Evolutionary conservation across 2,113 vertebrate genomes (phyloP).

Genomic region (Rafetus swinhoei): DNA sequence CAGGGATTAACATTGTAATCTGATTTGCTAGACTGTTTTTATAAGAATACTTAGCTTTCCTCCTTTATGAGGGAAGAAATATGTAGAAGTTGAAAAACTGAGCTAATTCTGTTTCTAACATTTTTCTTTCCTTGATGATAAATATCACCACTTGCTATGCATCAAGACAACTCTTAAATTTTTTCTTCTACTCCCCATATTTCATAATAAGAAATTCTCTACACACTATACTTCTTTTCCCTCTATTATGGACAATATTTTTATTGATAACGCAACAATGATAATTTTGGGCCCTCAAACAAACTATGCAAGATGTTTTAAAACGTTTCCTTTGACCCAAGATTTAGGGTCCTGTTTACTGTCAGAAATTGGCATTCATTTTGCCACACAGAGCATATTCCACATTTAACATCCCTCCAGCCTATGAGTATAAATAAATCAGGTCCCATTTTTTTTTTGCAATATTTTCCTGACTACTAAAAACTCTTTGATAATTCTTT

Average conservation of each 20-base stretch:
- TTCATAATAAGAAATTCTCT: neutral
- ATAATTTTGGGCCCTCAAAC: neutral
- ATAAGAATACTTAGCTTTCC: neutral
- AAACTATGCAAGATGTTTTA: neutral
- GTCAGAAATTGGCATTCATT: neutral
- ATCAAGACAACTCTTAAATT: neutral
- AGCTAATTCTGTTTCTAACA: neutral
- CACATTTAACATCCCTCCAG: too few species aligned
- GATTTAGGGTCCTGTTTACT: neutral
- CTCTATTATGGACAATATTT: constrained; percentile 2
- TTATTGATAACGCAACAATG: neutral
- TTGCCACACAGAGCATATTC: neutral
- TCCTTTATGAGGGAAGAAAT: neutral
- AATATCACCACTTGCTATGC: neutral
- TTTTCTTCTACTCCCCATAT: neutral
- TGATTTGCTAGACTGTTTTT: neutral
- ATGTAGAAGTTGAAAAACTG: neutral
- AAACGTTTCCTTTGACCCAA: neutral
- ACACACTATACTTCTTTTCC: neutral
- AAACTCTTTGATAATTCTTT: neutral
- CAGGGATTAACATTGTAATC: neutral
- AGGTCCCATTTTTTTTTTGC: neutral
- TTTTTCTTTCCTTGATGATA: neutral
- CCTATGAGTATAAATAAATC: neutral
- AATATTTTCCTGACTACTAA: neutral